Conservation (phyloP, 1,140 invertebrate species). For the Camponotus vicinus region DNA sequence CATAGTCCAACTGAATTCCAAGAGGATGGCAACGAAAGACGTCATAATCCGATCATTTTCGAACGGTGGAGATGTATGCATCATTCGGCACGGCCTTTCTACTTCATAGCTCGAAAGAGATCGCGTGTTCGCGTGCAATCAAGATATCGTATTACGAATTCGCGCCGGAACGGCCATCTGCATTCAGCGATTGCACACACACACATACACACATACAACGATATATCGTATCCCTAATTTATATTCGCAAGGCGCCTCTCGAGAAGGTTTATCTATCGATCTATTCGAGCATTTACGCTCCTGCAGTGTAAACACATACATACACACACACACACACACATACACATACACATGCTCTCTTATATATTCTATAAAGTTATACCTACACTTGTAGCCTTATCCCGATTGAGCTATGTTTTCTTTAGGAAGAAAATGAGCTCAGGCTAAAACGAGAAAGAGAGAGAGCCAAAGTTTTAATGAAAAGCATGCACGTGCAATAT, state of each 20-base stretch:
- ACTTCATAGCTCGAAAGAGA: constrained; percentile 47
- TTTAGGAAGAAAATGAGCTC: constrained; percentile 16
- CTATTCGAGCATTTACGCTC: constrained; percentile 40
- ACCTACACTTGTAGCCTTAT: constrained; percentile 30
- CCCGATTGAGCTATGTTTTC: background rate
- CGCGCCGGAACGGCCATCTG: constrained; percentile 79
- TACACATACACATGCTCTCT: background rate
- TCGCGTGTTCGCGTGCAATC: constrained; percentile 77
- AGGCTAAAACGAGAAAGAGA: background rate
- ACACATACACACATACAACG: background rate
- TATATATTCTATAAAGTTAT: background rate
- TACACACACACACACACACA: too few species aligned
- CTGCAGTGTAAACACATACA: constrained; percentile 16
- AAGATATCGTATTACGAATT: constrained; percentile 78
- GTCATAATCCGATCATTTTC: constrained; percentile 7
- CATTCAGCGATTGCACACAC: constrained; percentile 74
- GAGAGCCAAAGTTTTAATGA: background rate
- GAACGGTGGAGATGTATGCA: background rate
- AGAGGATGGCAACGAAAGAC: background rate
- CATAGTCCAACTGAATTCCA: background rate
- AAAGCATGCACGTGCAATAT: background rate
- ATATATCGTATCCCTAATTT: constrained; percentile 69
- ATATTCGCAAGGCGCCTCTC: constrained; percentile 38
- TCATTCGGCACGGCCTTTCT: constrained; percentile 31
- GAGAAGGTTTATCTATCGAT: constrained; percentile 59